A percentile compares a stretch with the other conserved stretches of the same genome.
Conservation (phyloP, 2,888 invertebrate species). For the Iselma pallidipennis region DNA sequence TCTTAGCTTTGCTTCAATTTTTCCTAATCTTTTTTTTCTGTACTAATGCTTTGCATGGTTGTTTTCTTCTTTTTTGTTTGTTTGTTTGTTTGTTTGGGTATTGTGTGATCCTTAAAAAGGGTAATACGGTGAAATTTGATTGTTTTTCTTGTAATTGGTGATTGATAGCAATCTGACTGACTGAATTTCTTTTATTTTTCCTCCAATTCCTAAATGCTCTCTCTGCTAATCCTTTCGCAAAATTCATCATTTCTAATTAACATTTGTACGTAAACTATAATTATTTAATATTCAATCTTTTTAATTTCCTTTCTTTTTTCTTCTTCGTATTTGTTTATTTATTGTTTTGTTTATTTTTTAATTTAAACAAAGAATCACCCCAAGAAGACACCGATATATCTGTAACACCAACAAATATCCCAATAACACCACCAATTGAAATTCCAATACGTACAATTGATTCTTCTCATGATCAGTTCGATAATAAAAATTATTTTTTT, state of each 20-base stretch:
- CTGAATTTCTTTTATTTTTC: constrained; percentile 43
- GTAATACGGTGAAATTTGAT: neutral
- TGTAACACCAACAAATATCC: constrained; percentile 50
- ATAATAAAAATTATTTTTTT: constrained; percentile 30
- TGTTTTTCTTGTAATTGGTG: constrained; percentile 18
- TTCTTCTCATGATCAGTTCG: constrained; percentile 28
- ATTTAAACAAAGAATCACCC: constrained; percentile 30
- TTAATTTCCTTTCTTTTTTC: constrained; percentile 20
- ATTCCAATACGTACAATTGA: constrained; percentile 56
- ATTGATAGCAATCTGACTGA: constrained; percentile 38
- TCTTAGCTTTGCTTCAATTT: constrained; percentile 1
- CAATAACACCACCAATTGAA: constrained; percentile 41
- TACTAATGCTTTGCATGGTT: constrained; percentile 19
- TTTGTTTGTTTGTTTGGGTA: constrained; percentile 9
- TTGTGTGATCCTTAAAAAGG: neutral
- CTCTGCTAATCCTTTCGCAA: constrained; percentile 5
- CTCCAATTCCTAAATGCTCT: constrained; percentile 32
- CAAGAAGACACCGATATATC: constrained; percentile 39
- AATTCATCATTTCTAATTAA: neutral
- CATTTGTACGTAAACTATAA: constrained; percentile 21
- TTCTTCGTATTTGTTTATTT: constrained; percentile 4
- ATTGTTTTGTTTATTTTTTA: constrained; percentile 1
- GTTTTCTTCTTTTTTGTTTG: constrained; percentile 6
- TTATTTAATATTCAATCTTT: constrained; percentile 19
- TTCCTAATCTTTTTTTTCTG: constrained; percentile 8